Percentiles rank a stretch among this genome's conserved stretches.
Conservation (phyloP, 2,797 vertebrate genomes). For the Sebastes minor region DNA sequence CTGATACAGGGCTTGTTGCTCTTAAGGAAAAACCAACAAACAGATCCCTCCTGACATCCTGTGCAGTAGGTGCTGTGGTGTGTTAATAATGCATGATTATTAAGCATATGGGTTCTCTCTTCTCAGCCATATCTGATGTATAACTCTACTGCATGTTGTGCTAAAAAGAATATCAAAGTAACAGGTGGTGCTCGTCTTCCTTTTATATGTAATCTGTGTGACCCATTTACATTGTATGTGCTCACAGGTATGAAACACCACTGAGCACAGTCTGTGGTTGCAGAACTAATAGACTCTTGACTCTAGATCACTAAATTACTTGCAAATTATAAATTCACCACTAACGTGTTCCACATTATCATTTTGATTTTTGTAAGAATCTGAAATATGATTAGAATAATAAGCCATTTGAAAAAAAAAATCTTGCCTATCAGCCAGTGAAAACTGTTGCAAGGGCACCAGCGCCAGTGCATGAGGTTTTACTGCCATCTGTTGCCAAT, state of each 20-base stretch:
- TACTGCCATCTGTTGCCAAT: constrained; percentile 95
- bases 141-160: neutral
- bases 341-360: constrained; percentile 33
- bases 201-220: constrained; percentile 31
- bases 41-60: constrained; percentile 15
- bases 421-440: constrained; percentile 36
- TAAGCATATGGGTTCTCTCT: neutral
- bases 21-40: constrained; percentile 26
- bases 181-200: constrained; percentile 33
- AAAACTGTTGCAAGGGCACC: constrained; percentile 53
- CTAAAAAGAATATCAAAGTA: constrained; percentile 28
- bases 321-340: constrained; percentile 46
- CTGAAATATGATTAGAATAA: constrained; percentile 55
- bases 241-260: constrained; percentile 32
- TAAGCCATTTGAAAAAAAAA: constrained; percentile 32
- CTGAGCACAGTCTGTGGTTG: constrained; percentile 9
- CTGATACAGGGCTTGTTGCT: constrained; percentile 34
- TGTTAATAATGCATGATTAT: constrained; percentile 14
- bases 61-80: neutral
- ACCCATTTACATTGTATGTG: constrained; percentile 44
- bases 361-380: constrained; percentile 42
- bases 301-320: constrained; percentile 40
- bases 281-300: constrained; percentile 39
- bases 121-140: constrained; percentile 10
- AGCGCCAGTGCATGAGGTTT: constrained; percentile 79